phyloP scores from a whole-genome alignment of 2,888 invertebrate species.

The Epinotia bilunana region DNA sequence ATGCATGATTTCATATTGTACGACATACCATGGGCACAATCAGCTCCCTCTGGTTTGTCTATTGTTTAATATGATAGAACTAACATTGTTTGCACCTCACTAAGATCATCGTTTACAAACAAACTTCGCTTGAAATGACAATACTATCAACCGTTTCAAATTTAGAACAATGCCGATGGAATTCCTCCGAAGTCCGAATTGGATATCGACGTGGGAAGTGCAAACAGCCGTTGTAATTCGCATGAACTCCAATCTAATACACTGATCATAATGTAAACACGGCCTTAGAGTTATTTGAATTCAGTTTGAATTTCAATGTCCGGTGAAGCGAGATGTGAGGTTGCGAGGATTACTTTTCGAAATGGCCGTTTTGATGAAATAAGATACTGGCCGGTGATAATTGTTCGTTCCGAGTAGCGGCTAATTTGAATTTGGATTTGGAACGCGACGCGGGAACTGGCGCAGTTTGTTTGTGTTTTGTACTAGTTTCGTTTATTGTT shows the following conservation, averaged over 20 bases:
- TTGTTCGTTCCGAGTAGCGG: constrained; percentile 41
- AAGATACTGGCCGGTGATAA: constrained; percentile 44
- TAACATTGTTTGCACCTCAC: not conserved
- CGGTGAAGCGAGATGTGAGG: constrained; percentile 4
- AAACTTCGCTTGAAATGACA: constrained; percentile 20
- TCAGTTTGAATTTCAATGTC: not conserved
- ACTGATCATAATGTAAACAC: not conserved
- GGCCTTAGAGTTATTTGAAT: not conserved
- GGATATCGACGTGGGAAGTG: constrained; percentile 44
- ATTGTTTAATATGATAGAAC: not conserved
- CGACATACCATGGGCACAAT: not conserved
- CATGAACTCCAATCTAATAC: not conserved
- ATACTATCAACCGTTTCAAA: constrained; percentile 42
- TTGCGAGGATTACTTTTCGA: constrained; percentile 13
- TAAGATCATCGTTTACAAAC: constrained; percentile 9
- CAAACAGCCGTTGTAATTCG: constrained; percentile 18
- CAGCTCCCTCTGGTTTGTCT: not conserved
- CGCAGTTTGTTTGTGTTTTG: constrained; percentile 24
- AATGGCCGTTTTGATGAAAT: constrained; percentile 43
- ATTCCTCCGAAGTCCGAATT: constrained; percentile 43
- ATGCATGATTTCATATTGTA: not conserved
- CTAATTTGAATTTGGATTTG: constrained; percentile 41
- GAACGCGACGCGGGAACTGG: constrained; percentile 28
- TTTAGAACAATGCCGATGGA: constrained; percentile 40
- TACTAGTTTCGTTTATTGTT: constrained; percentile 29